Conservation (phyloP, 2,888 invertebrate species). For the Eulithis testata region DNA sequence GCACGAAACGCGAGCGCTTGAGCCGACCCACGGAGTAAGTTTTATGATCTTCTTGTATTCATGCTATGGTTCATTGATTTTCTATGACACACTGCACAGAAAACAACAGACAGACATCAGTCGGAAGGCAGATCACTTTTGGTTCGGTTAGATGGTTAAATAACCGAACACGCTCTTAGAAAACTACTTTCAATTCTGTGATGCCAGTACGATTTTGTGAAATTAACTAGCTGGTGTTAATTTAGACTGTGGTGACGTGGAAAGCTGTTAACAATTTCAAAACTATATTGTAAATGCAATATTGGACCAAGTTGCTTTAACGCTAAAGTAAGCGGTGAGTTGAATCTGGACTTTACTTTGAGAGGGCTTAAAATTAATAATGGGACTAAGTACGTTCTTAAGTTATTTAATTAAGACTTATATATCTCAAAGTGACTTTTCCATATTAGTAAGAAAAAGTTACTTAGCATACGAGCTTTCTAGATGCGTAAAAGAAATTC, state of each 20-base stretch:
- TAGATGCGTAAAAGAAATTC: too few relatives aligned
- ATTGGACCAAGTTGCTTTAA: constrained; percentile 19
- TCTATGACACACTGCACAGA: neutral
- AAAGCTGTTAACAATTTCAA: constrained; percentile 57
- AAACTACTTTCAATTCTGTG: too few relatives aligned
- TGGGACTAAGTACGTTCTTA: neutral
- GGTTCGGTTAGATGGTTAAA: neutral
- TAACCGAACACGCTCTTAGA: too few relatives aligned
- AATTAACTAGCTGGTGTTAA: constrained; percentile 5
- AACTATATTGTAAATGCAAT: constrained; percentile 49
- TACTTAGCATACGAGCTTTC: too few relatives aligned
- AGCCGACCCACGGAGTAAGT: neutral
- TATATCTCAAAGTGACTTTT: too few relatives aligned
- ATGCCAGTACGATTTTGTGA: neutral
- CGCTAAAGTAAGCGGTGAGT: constrained; percentile 20
- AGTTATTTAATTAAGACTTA: too few relatives aligned
- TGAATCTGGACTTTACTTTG: neutral
- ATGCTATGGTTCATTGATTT: neutral
- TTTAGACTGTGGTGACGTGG: constrained; percentile 8
- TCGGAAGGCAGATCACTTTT: neutral
- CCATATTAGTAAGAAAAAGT: too few relatives aligned
- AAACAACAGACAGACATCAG: neutral
- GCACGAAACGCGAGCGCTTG: constrained; percentile 20
- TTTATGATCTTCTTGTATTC: neutral
- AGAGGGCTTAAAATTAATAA: neutral